Evolutionary conservation across 2,113 vertebrate genomes (phyloP), one percentile per base, ranked within the genome.

Genomic region (Ceratotherium simum): DNA sequence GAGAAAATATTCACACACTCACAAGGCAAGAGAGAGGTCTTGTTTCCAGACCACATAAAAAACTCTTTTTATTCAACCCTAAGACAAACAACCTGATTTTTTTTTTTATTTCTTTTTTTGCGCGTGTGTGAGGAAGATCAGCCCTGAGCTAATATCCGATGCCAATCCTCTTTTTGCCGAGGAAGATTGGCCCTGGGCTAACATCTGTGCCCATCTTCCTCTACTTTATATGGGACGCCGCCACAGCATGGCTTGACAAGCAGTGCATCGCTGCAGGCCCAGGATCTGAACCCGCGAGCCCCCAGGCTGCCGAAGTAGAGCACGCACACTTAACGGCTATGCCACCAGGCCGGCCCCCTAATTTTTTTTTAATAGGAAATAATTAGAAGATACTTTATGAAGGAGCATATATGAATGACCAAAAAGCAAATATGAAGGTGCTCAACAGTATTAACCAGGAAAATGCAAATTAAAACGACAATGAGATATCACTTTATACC

Each of bases 381-480:
- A 39, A 79, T 48, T 20, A 56, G 56, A 91, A 60, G 25, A 79
- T 14, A 69, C 33, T 46, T 86, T 91, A 72, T 46, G 81, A 90
- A 92, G 51, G 21, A 94, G 82, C 18, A 82, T 7, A 23, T 25
- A 25, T 82, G n/a, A 58, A 94, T 86, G 69, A 79, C 14, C 67
- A 86, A 82, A 84, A 91, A 33, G 14, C 29, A 90, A 69, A 65
- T 73, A 48, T 94, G 92, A 94, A 91, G n/a, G 13, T 51, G 17
- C 36, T 80, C 27, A 84, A 73, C 48, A 83, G 58, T 88, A 64
- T 82, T 54, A 39, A 70, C 8, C 18, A 29, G 42, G 29, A 16
- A 85, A 83, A 81, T 25, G 8, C 65, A 90, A 86, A 90, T 60
- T 65, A 89, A 91, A 91, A 91, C 14, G 33, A 81, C 76, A 87